phyloP scores from a whole-genome alignment of 2,797 vertebrate species.

The Enteromius afrohamiltoni region DNA sequence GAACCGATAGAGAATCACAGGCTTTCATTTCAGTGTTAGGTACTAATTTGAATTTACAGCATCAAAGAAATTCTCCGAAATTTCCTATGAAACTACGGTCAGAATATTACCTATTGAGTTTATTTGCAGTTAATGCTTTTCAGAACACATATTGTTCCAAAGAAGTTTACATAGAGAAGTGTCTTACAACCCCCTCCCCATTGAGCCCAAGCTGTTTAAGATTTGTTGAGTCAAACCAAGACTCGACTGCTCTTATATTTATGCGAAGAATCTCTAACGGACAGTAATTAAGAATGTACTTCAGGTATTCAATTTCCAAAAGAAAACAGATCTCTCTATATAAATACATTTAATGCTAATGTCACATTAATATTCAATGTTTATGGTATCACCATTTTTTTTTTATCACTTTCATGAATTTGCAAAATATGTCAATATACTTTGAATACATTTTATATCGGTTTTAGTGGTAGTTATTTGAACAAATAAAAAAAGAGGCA shows the following conservation, averaged over 20 bases:
- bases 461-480: too few species aligned
- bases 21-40: slow-evolving; percentile 8
- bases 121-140: not conserved
- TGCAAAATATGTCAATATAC: too few species aligned
- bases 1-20: not conserved
- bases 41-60: not conserved
- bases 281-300: not conserved
- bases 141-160: not conserved
- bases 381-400: too few species aligned
- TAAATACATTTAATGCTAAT: not conserved
- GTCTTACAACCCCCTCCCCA: not conserved
- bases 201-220: not conserved
- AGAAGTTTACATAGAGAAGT: not conserved
- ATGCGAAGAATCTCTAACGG: not conserved
- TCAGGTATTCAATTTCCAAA: not conserved
- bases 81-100: not conserved
- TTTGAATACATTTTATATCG: too few species aligned
- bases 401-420: too few species aligned
- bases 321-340: too few species aligned
- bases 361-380: not conserved
- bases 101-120: not conserved
- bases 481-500: too few species aligned
- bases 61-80: not conserved
- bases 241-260: not conserved
- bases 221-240: not conserved